Evolutionary conservation across 2,888 invertebrate species (phyloP), one percentile per base, ranked within the genome.

Genomic region (Anagyrus pseudococci): DNA sequence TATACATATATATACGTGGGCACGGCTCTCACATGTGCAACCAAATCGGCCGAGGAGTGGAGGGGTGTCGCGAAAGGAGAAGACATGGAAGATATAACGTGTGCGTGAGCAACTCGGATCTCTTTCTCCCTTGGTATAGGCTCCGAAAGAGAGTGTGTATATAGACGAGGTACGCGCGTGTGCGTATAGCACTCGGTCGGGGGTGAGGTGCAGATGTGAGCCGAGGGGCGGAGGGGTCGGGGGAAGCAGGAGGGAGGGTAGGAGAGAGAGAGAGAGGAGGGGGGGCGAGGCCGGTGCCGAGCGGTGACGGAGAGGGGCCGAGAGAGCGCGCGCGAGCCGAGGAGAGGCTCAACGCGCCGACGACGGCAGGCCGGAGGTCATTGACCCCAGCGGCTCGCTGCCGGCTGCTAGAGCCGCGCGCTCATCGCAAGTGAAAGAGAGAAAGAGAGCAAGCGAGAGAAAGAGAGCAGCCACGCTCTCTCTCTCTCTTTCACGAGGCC

Each of bases 361-460:
- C 77, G 76, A 76, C 76, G 78, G 74, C 77, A 72, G 74, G 74
- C 73, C 75, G 74, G 76, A 77, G 79, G 80, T 79, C 80, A 76
- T 80, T 80, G 80, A 80, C 80, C 80, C 72, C 72, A 77, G 79
- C 77, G 76, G 79, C 78, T 78, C 74, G 77, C 77, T 78, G 78
- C 78, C 79, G 78, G 79, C 80, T 79, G 80, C 77, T 77, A 76
- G 78, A 77, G 76, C n/a, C 25, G 13, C 59, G 55, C 17, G 44
- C 33, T 53, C 52, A 25, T 22, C n/a, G n/a, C n/a, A n/a, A n/a
- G n/a, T n/a, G n/a, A n/a, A n/a, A n/a, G n/a, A n/a, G n/a, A n/a
- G n/a, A n/a, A n/a, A n/a, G n/a, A n/a, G n/a, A n/a, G n/a, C n/a
- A n/a, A n/a, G n/a, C n/a, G n/a, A n/a, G n/a, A n/a, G n/a, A n/a